Conservation (phyloP, 92 coral and sea anemone species). For the Epizoanthus rinbou region DNA sequence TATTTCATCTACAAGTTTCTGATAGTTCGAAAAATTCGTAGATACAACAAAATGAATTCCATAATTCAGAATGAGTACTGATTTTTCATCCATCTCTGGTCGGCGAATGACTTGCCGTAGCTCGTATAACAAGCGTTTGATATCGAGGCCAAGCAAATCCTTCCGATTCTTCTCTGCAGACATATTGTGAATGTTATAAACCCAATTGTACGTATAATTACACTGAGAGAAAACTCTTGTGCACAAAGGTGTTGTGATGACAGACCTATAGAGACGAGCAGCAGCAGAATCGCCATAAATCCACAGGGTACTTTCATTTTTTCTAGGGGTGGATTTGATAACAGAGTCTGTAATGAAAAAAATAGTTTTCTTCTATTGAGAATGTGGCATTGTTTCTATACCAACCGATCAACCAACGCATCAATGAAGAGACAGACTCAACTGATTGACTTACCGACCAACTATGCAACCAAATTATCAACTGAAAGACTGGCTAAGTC, state of each 20-base stretch:
- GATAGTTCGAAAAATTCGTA: conserved; percentile 76
- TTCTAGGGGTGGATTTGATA: not conserved
- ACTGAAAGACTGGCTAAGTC: too few species aligned
- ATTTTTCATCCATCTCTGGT: conserved; percentile 74
- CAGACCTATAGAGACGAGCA: conserved; percentile 19
- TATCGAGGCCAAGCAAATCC: conserved; percentile 33
- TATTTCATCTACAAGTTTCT: conserved; percentile 63
- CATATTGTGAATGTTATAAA: conserved; percentile 26
- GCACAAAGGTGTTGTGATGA: conserved; percentile 38
- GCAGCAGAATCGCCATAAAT: conserved; percentile 46
- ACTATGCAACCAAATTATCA: not conserved
- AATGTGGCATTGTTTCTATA: not conserved
- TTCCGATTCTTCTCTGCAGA: conserved; percentile 18
- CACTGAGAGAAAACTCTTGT: conserved; percentile 32
- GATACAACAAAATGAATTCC: conserved; percentile 75
- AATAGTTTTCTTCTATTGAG: not conserved
- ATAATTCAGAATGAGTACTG: conserved; percentile 77
- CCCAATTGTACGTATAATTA: conserved; percentile 33
- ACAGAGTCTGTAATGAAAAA: not conserved
- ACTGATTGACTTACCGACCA: not conserved
- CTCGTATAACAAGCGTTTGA: conserved; percentile 36
- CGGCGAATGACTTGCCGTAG: conserved; percentile 57
- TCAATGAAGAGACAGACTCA: not conserved
- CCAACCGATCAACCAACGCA: not conserved
- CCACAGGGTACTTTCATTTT: conserved; percentile 35